phyloP scores from a whole-genome alignment of 2,113 vertebrate species.

The Tiliqua scincoides region DNA sequence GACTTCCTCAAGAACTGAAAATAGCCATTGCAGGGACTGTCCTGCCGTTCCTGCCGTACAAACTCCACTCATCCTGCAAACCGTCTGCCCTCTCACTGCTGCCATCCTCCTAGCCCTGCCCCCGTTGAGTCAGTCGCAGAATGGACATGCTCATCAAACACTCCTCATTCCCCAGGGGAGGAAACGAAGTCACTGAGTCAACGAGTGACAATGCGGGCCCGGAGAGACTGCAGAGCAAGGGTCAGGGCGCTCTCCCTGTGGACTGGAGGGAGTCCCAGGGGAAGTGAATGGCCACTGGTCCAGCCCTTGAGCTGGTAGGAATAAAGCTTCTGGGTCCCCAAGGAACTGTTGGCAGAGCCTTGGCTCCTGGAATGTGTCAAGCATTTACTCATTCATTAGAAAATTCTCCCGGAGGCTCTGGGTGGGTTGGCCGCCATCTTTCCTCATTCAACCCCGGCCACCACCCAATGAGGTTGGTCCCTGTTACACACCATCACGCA shows the following conservation, averaged over 20 bases:
- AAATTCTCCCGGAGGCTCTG: background rate
- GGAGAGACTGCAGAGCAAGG: background rate
- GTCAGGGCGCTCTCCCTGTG: background rate
- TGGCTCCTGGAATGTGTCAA: background rate
- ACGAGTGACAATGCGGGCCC: no score
- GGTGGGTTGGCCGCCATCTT: background rate
- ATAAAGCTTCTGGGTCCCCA: background rate
- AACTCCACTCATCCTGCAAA: no score
- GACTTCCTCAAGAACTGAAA: background rate
- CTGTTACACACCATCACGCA: background rate
- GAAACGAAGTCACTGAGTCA: no score
- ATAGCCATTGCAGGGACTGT: background rate
- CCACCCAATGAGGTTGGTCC: background rate
- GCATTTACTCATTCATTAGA: background rate
- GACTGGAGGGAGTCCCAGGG: background rate
- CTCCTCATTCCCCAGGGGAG: background rate
- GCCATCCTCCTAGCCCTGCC: no score
- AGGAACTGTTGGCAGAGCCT: background rate
- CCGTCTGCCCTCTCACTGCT: no score
- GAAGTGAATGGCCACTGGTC: background rate
- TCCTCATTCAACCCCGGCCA: background rate
- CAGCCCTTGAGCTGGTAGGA: background rate
- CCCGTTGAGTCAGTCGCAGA: background rate
- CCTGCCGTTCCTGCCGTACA: background rate
- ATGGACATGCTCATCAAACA: slow-evolving; percentile 1